Base-by-base conservation (phyloP, 2,888 invertebrate species). In the Crepidodera aurea region DNA sequence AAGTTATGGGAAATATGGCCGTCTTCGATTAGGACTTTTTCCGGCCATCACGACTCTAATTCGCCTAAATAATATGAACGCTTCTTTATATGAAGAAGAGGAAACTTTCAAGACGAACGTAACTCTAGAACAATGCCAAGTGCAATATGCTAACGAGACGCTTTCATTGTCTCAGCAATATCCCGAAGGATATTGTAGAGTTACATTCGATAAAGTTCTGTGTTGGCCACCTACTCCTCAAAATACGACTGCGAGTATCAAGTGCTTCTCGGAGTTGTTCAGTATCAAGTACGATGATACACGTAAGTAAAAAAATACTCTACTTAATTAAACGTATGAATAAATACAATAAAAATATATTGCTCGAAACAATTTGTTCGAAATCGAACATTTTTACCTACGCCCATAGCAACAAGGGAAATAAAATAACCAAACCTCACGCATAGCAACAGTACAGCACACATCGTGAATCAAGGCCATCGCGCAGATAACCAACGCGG, bases 171-270 rank as follows among this genome's bases (percentile, higher is more conserved):
- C 58, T 5, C 60, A 71, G 22, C 60, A 55, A n/a, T 66, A 74
- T 57, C 71, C 71, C 2, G 69, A 73, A 3, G 75, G 74, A 34
- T 80, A 75, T 77, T 93, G 93, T 76, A 86, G 86, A 59, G 86
- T 88, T 34, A 86, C 86, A 70, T 92, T 88, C 83, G 94, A 94
- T 76, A 86, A 87, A 2, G 82, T 93, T 60, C 83, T 92, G 29
- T 95, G 94, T 79, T 95, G 94, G 95, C 93, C 92, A 8, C 85
- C 88, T 1, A 92, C 94, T 1, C 84, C 86, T 0, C 86, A 87
- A 65, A 90, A 89, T 67, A 86, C 88, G 0, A 79, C 87, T 51
- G 90, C 91, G 1, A 82, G 87, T 19, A 85, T 93, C 68, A 87
- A 89, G 48, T 95, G 95, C 79, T 91, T 94, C 75, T 87, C 87